A percentile compares a stretch with the other conserved stretches of the same genome.
Evolutionary conservation across 2,113 vertebrate species (phyloP).

Genomic region (Phalacrocorax carbo): DNA sequence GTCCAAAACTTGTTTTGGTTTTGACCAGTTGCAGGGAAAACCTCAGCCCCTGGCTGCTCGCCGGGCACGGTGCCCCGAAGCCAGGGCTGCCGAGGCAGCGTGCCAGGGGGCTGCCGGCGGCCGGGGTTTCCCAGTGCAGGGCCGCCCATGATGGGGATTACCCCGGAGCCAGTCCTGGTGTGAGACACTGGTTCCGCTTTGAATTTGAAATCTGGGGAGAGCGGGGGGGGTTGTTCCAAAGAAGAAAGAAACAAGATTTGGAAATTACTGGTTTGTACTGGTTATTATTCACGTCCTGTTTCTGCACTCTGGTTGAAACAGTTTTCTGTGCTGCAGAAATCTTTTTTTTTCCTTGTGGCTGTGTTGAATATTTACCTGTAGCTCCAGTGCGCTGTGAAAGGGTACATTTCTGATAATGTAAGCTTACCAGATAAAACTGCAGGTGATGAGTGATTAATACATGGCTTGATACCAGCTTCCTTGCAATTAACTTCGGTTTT

Average conservation of each 20-base stretch:
- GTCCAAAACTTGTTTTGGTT: not conserved
- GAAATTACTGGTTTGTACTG: not conserved
- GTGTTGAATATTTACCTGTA: not conserved
- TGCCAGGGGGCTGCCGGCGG: not conserved
- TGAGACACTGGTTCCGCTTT: not conserved
- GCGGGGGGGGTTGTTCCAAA: not conserved
- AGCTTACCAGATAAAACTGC: not conserved
- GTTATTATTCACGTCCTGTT: not conserved
- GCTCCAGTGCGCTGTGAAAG: not conserved
- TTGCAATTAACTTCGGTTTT: not conserved
- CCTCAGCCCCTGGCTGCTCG: not conserved
- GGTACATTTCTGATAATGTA: not conserved
- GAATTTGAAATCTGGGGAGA: not conserved
- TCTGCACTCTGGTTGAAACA: not conserved
- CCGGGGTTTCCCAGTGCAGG: not conserved
- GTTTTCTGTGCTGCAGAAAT: not conserved
- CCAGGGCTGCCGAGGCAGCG: fast-evolving
- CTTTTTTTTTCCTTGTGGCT: not conserved
- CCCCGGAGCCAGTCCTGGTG: not conserved
- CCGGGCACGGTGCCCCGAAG: not conserved
- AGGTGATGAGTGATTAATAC: not conserved
- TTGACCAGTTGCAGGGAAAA: not conserved
- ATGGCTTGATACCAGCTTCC: not conserved
- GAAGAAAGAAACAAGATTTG: not conserved
- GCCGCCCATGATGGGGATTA: not conserved